Conservation (phyloP, 2,888 invertebrate genomes). For the Cerceris ruficornis region DNA sequence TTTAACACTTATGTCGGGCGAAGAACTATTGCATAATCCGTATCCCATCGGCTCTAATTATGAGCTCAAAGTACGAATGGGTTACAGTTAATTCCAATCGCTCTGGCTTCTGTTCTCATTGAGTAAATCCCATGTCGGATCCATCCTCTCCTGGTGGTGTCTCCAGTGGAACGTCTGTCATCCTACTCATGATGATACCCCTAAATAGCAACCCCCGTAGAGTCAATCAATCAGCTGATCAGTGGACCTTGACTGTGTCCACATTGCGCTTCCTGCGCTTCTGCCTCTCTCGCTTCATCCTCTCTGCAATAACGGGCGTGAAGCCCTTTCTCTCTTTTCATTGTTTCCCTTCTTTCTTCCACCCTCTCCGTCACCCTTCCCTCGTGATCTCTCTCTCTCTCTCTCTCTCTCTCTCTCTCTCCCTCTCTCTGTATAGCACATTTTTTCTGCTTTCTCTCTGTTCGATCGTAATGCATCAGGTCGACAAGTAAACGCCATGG, state of each 20-base stretch:
- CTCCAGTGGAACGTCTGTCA: slow-evolving; percentile 62
- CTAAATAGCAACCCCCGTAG: slow-evolving; percentile 78
- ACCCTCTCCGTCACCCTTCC: slow-evolving; percentile 27
- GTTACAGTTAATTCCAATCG: slow-evolving; percentile 24
- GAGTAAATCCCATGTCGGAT: slow-evolving; percentile 44
- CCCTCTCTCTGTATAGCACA: slow-evolving; percentile 27
- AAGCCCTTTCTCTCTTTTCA: slow-evolving; percentile 40
- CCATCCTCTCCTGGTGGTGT: slow-evolving; percentile 53
- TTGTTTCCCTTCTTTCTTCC: neutral
- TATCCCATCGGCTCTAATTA: too few relatives aligned
- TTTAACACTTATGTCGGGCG: too few relatives aligned
- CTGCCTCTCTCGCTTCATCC: slow-evolving; percentile 25
- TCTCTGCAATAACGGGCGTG: slow-evolving; percentile 56
- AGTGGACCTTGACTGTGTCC: slow-evolving; percentile 81
- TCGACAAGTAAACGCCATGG: slow-evolving; percentile 62
- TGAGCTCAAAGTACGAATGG: neutral
- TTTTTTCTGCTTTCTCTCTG: slow-evolving; percentile 6
- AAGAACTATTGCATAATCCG: too few relatives aligned
- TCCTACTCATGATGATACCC: slow-evolving; percentile 76
- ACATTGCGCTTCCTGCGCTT: slow-evolving; percentile 76
- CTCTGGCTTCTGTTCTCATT: slow-evolving; percentile 24
- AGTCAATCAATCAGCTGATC: slow-evolving; percentile 81
- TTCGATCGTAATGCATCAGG: slow-evolving; percentile 66
- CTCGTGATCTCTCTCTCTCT: too few relatives aligned
- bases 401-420: slow-evolving; percentile 37